phyloP scores from a whole-genome alignment of 1,140 invertebrate genomes.

The Pinna nobilis region DNA sequence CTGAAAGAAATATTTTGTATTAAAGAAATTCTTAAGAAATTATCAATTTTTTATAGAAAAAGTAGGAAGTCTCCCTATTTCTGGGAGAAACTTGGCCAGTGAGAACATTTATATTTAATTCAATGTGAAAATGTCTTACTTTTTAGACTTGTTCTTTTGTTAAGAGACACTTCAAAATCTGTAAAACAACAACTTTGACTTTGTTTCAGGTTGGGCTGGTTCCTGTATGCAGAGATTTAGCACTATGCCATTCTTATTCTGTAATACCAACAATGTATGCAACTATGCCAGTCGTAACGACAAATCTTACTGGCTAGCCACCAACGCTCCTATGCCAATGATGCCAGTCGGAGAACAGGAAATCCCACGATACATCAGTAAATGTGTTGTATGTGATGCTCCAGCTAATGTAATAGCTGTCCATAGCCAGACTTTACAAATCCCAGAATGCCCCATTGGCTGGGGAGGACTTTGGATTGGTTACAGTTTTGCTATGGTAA shows the following conservation, averaged over 20 bases:
- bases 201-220: constrained; percentile 51
- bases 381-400: constrained; percentile 95
- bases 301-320: constrained; percentile 74
- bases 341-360: constrained; percentile 64
- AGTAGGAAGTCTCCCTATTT: too few relatives aligned
- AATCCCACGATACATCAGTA: constrained; percentile 68
- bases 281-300: constrained; percentile 72
- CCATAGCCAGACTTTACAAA: constrained; percentile 92
- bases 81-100: too few relatives aligned
- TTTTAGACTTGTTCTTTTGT: too few relatives aligned
- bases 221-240: constrained; percentile 72
- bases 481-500: constrained; percentile 98
- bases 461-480: constrained; percentile 97
- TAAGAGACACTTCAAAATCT: too few relatives aligned
- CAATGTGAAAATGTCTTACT: too few relatives aligned
- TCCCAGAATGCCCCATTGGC: constrained; percentile 93
- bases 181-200: too few relatives aligned
- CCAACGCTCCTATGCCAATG: constrained; percentile 70
- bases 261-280: constrained; percentile 74
- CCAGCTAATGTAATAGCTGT: constrained; percentile 96
- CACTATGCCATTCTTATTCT: constrained; percentile 75
- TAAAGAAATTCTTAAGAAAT: too few relatives aligned
- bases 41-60: too few relatives aligned
- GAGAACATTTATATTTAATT: too few relatives aligned
- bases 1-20: too few relatives aligned